Conservation (phyloP, 2,797 vertebrate species). For the Pogonophryne albipinna region DNA sequence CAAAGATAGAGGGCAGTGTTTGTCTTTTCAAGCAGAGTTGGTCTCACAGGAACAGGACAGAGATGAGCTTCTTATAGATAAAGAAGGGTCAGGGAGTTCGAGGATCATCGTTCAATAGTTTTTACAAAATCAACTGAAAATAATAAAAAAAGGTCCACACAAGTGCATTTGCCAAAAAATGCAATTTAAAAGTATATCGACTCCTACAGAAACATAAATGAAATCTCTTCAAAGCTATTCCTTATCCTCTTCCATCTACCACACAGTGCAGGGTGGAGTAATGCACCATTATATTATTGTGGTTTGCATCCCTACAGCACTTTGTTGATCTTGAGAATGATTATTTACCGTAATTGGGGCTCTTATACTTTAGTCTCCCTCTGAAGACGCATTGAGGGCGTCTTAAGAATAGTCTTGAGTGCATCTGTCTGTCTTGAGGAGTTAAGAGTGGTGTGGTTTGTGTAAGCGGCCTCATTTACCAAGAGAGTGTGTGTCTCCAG, state of each 20-base stretch:
- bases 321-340: constrained; percentile 51
- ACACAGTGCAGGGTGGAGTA: constrained; percentile 14
- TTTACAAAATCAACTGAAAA: background rate
- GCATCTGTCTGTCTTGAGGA: constrained; percentile 71
- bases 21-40: constrained; percentile 45
- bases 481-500: constrained; percentile 51
- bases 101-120: background rate
- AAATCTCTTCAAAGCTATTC: background rate
- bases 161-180: background rate
- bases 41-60: background rate
- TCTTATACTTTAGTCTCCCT: constrained; percentile 58
- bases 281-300: constrained; percentile 12
- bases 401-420: constrained; percentile 72
- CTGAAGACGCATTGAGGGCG: constrained; percentile 63
- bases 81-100: constrained; percentile 4
- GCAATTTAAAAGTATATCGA: background rate
- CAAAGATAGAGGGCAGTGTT: constrained; percentile 82
- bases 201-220: background rate
- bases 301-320: constrained; percentile 38
- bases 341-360: constrained; percentile 61
- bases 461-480: constrained; percentile 70
- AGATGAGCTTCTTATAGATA: background rate
- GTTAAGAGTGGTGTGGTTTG: constrained; percentile 64
- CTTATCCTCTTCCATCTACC: background rate
- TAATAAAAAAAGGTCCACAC: background rate